Evolutionary conservation across 2,113 vertebrate species (phyloP).

Genomic region (Pygoscelis adeliae): DNA sequence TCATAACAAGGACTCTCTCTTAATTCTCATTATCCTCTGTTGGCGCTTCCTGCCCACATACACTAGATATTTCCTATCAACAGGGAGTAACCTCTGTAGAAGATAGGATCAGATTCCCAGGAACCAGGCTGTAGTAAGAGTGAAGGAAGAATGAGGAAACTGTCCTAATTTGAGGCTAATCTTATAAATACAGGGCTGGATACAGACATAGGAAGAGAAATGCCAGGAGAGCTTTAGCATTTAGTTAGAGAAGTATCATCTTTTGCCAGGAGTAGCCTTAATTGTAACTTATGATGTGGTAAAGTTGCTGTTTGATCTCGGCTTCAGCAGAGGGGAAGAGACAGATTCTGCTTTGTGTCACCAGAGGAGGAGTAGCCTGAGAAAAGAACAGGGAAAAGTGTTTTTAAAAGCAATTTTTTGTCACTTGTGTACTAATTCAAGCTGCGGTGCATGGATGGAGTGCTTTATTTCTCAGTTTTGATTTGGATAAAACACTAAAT

Average conservation of each 20-base stretch:
- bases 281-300: conserved; percentile 22
- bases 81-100: conserved; percentile 51
- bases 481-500: not conserved
- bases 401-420: not conserved
- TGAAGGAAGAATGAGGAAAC: conserved; percentile 57
- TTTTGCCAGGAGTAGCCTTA: conserved; percentile 26
- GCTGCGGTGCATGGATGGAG: not conserved
- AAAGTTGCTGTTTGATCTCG: conserved; percentile 33
- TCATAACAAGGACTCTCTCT: conserved; percentile 44
- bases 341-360: not conserved
- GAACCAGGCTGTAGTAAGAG: conserved; percentile 41
- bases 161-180: conserved; percentile 55
- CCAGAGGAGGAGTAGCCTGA: not conserved
- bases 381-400: not conserved
- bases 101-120: conserved; percentile 66
- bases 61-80: conserved; percentile 52
- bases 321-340: not conserved
- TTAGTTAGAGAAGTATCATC: not conserved
- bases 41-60: conserved; percentile 14
- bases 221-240: not conserved
- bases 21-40: conserved; percentile 37
- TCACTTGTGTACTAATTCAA: not conserved
- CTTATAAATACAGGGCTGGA: conserved; percentile 26
- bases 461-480: not conserved
- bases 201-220: conserved; percentile 13